These are phyloP conservation scores for Halcyon smyrnensis DNA, from an alignment of 2,797 vertebrate genomes.

Conservation along the genomic window DNA sequence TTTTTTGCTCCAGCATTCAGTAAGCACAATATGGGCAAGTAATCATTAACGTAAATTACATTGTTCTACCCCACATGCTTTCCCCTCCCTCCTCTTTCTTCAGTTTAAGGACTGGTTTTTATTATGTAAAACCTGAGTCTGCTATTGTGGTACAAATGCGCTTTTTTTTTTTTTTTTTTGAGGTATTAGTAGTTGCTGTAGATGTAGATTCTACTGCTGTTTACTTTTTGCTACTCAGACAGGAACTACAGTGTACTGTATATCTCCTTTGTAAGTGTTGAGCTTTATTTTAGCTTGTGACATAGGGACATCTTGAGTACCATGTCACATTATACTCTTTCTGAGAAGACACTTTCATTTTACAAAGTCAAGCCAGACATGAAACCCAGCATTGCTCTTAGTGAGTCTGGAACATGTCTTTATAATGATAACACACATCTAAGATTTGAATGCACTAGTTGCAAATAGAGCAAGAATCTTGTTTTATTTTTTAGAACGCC, in stretches of 20 bases:
- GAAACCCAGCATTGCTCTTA: background rate
- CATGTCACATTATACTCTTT: background rate
- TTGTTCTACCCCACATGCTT: background rate
- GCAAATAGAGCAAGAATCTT: background rate
- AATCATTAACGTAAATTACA: background rate
- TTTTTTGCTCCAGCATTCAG: background rate
- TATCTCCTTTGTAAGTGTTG: background rate
- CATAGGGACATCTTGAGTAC: rapidly evolving
- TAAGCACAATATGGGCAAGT: background rate
- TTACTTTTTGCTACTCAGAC: background rate
- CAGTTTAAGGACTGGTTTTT: background rate
- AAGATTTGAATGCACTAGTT: background rate
- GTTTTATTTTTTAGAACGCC: background rate
- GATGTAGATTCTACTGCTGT: background rate
- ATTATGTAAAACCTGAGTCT: background rate
- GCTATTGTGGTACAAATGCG: background rate
- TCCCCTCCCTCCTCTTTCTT: background rate
- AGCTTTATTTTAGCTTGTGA: background rate
- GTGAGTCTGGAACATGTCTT: background rate
- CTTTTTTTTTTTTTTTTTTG: background rate
- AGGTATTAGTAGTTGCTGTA: background rate
- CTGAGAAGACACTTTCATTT: background rate
- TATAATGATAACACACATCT: background rate
- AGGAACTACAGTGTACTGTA: background rate
- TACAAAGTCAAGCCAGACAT: background rate